phyloP scores from a whole-genome alignment of 1,140 invertebrate genomes.

The Eumaeus atala region DNA sequence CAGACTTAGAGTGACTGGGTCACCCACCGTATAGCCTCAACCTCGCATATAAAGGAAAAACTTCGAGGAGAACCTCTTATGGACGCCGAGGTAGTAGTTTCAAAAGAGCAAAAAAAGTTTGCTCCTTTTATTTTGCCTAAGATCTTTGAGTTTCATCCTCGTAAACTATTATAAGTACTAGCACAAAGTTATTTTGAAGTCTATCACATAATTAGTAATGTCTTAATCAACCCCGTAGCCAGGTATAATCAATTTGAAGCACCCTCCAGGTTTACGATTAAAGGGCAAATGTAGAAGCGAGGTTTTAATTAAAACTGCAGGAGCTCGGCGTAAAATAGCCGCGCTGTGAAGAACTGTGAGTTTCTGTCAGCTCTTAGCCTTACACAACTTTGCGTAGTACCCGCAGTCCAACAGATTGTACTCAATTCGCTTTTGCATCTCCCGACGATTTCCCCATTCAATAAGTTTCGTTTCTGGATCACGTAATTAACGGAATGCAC shows the following conservation, averaged over 20 bases:
- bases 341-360: constrained; percentile 21
- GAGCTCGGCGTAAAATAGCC: constrained; percentile 25
- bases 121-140: too few species aligned
- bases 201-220: constrained; percentile 2
- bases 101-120: too few species aligned
- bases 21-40: too few species aligned
- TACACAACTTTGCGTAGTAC: constrained; percentile 16
- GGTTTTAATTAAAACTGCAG: constrained; percentile 52
- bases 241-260: constrained; percentile 13
- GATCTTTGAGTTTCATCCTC: too few species aligned
- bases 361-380: constrained; percentile 26
- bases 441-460: constrained; percentile 21
- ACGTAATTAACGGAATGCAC: constrained; percentile 15
- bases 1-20: too few species aligned
- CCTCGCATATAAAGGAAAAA: too few species aligned
- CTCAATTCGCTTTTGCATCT: constrained; percentile 25
- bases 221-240: constrained; percentile 3
- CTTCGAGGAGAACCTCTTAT: too few species aligned
- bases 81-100: too few species aligned
- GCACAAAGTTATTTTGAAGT: too few species aligned
- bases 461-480: constrained; percentile 17
- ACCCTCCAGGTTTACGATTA: not conserved
- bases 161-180: too few species aligned
- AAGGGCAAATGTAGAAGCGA: constrained; percentile 27
- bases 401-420: constrained; percentile 27